Conservation (phyloP, 2,888 invertebrate species). For the Eristalis pertinax region DNA sequence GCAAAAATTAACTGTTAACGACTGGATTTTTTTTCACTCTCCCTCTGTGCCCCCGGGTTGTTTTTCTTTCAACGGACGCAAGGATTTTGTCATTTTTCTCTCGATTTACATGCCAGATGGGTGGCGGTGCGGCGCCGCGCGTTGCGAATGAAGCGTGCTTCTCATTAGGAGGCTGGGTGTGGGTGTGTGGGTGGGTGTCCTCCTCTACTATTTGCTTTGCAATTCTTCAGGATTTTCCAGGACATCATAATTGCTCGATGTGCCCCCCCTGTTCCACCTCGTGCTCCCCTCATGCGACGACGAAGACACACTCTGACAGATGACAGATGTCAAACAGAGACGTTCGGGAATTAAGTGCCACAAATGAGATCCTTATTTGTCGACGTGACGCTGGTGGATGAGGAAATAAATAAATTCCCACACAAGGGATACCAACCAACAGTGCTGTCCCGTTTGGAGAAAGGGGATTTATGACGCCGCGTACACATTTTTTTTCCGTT, state of each 20-base stretch:
- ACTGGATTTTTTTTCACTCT: constrained; percentile 39
- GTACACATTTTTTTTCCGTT: neutral
- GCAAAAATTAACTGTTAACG: constrained; percentile 67
- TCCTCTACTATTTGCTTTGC: constrained; percentile 59
- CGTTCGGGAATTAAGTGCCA: constrained; percentile 50
- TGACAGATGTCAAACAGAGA: constrained; percentile 47
- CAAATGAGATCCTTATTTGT: constrained; percentile 50
- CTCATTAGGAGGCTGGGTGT: constrained; percentile 12
- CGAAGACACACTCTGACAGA: constrained; percentile 49
- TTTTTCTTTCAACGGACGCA: constrained; percentile 41
- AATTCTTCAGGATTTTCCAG: constrained; percentile 61
- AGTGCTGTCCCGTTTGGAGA: neutral
- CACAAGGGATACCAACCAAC: constrained; percentile 19
- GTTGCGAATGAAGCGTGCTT: constrained; percentile 9
- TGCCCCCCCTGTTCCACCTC: no score
- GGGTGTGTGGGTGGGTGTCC: constrained; percentile 37
- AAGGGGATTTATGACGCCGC: constrained; percentile 41
- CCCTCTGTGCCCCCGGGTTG: constrained; percentile 3
- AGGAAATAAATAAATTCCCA: constrained; percentile 38
- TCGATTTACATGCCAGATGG: neutral
- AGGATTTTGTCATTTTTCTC: constrained; percentile 12
- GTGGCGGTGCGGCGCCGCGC: no score
- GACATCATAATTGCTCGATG: constrained; percentile 16
- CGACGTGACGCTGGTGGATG: constrained; percentile 49
- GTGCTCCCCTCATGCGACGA: no score